phyloP scores from a whole-genome alignment of 1,140 invertebrate genomes.

The Trissolcus basalis region DNA sequence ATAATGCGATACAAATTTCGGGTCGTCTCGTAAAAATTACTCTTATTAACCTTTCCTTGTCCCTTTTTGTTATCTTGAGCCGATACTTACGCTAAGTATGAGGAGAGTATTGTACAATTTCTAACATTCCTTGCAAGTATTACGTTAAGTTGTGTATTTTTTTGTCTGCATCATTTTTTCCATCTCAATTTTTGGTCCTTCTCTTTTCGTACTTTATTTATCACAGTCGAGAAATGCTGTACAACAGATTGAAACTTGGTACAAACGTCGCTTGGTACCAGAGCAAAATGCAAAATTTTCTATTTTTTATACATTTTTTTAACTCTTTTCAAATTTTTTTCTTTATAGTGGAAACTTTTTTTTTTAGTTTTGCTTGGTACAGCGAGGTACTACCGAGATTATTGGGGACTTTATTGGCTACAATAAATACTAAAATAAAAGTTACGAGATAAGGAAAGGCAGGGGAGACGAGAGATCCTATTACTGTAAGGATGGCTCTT shows the following conservation, averaged over 20 bases:
- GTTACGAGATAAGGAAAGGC: conserved; percentile 11
- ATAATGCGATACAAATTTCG: conserved; percentile 9
- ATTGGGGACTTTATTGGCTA: conserved; percentile 22
- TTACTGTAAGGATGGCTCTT: conserved; percentile 13
- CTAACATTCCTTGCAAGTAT: no score
- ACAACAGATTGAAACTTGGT: conserved; percentile 61
- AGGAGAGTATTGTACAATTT: conserved; percentile 4
- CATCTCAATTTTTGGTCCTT: conserved; percentile 10
- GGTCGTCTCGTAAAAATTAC: conserved; percentile 16
- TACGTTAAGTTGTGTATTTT: background rate
- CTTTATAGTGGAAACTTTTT: conserved; percentile 4
- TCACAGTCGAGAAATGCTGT: conserved; percentile 72
- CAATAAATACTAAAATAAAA: conserved; percentile 32
- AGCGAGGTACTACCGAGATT: conserved; percentile 41
- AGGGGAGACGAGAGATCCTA: conserved; percentile 4
- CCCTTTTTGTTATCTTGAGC: conserved; percentile 13
- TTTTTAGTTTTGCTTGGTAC: conserved; percentile 19
- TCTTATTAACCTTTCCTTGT: conserved; percentile 15
- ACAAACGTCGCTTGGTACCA: conserved; percentile 53
- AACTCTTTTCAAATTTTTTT: background rate
- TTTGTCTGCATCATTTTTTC: conserved; percentile 11
- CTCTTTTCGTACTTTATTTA: conserved; percentile 50
- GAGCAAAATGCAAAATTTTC: background rate
- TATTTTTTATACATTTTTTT: conserved; percentile 3
- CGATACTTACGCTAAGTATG: conserved; percentile 56